Evolutionary conservation across 2,888 invertebrate species (phyloP), one percentile per base, ranked within the genome.

Genomic region (Anoplius nigerrimus): DNA sequence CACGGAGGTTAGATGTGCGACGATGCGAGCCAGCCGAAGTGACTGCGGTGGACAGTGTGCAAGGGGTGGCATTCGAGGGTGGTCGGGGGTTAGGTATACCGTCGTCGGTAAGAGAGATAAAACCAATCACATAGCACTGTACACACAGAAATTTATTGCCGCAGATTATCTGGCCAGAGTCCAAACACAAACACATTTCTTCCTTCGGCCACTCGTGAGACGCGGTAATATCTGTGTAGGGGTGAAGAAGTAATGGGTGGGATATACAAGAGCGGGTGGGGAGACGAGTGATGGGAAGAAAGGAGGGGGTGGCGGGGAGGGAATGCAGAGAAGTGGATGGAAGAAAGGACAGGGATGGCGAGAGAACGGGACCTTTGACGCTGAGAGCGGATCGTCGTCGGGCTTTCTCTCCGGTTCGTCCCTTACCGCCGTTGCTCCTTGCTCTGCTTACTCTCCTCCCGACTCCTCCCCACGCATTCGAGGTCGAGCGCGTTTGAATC

Each of bases 121-220:
- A 86, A 87, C 86, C 86, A 87, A 87, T 87, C 86, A 82, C 86
- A 86, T 81, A 81, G 83, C 82, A 78, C 81, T 84, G 82, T 84
- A 84, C 84, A 86, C 85, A 83, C 80, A 84, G 84, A 86, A 87
- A 87, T 87, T 87, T 87, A 87, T 87, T 87, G 84, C 86, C 80
- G 80, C 79, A 84, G 87, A 87, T 87, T 87, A 87, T 87, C 87
- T 87, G 87, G 87, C 87, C 75, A 76, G 71, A 78, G 82, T 87
- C 87, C 87, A 87, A 86, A 85, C 81, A 84, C 86, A 86, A 85
- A 85, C 87, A 85, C 87, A 83, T 86, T 86, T 86, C 84, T 86
- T 82, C 79, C 63, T 63, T 66, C 66, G 65, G 69, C 71, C 66
- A 51, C 57, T 62, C 66, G 64, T 69, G 69, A 61, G 62, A 68